phyloP scores from a whole-genome alignment of 2,888 invertebrate species.

The Sphinx pinastri region DNA sequence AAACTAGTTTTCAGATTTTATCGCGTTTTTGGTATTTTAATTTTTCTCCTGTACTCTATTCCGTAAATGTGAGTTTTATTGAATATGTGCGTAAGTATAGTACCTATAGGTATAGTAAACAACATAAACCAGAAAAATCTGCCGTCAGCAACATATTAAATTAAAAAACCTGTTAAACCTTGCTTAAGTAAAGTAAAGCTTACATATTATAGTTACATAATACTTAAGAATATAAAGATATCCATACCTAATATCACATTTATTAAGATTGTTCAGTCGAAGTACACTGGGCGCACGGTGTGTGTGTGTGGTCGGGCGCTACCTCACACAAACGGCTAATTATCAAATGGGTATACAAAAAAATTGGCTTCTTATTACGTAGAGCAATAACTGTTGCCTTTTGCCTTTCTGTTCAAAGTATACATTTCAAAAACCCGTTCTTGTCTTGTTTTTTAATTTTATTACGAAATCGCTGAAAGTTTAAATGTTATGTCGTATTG shows the following conservation, averaged over 20 bases:
- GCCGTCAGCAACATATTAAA: no score
- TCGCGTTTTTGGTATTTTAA: no score
- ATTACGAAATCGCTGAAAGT: not conserved
- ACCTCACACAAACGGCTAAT: constrained; percentile 59
- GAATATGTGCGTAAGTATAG: not conserved
- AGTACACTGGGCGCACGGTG: constrained; percentile 28
- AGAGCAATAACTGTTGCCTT: not conserved
- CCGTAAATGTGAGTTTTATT: no score
- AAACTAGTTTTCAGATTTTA: no score
- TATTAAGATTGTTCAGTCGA: constrained; percentile 47
- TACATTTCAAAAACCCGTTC: not conserved
- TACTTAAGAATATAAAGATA: no score
- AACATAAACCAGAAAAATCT: no score
- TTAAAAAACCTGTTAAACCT: no score
- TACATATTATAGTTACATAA: no score
- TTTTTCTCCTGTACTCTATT: no score
- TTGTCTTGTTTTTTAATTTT: not conserved
- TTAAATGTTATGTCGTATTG: no score
- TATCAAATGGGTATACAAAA: constrained; percentile 55
- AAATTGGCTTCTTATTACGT: constrained; percentile 34
- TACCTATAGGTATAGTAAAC: not conserved
- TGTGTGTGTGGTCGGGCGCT: constrained; percentile 69
- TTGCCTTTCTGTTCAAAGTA: not conserved
- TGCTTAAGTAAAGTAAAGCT: no score
- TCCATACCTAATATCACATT: constrained; percentile 1